Conservation (phyloP, 2,113 vertebrate species). For the Castor canadensis region DNA sequence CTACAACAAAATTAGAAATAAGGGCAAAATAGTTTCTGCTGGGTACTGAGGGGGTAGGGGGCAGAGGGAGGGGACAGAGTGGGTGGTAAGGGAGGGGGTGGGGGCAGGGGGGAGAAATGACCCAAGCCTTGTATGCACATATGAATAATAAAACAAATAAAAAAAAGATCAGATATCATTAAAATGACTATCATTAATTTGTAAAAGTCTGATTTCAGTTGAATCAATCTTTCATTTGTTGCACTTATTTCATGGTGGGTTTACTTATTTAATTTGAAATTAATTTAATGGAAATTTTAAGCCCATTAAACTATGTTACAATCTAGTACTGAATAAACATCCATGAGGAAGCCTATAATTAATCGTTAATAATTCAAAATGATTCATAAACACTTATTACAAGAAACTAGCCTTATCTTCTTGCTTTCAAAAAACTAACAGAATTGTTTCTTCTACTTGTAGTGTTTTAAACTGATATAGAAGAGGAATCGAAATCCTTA, state of each 20-base stretch:
- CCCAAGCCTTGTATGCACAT: too few species aligned
- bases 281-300: background rate
- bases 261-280: background rate
- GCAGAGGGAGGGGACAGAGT: too few species aligned
- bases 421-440: background rate
- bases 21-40: too few species aligned
- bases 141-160: too few species aligned
- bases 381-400: background rate
- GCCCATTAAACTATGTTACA: background rate
- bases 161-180: background rate
- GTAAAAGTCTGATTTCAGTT: background rate
- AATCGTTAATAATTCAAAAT: background rate
- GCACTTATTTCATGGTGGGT: background rate
- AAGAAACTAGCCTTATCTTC: background rate
- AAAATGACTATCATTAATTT: background rate
- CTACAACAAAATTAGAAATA: too few species aligned
- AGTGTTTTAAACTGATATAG: background rate
- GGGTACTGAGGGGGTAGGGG: too few species aligned
- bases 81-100: too few species aligned
- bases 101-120: too few species aligned
- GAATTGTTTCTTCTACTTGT: background rate
- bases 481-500: background rate
- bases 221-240: background rate
- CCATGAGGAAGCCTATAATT: background rate
- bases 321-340: background rate